phyloP scores from a whole-genome alignment of 2,888 invertebrate genomes.

The Metalampra italica region DNA sequence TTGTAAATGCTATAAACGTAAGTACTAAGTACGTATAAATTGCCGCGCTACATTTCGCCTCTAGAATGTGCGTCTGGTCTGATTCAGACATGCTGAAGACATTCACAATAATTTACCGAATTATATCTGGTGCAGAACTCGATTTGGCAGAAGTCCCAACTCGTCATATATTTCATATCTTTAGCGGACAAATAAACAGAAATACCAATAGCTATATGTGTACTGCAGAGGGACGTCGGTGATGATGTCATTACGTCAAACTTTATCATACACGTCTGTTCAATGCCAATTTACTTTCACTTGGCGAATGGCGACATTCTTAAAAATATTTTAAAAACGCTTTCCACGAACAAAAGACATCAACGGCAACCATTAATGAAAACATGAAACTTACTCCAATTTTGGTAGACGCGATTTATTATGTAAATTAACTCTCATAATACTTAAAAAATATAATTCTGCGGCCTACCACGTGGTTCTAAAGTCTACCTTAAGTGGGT shows the following conservation, averaged over 20 bases:
- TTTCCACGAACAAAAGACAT: neutral
- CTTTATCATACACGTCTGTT: neutral
- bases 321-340: neutral
- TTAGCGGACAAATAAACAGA: constrained; percentile 39
- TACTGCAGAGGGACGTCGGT: neutral
- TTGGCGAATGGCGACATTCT: too few species aligned
- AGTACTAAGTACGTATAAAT: neutral
- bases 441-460: too few species aligned
- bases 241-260: neutral
- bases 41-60: constrained; percentile 8
- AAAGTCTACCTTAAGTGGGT: too few species aligned
- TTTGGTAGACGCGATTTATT: neutral
- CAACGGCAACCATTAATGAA: neutral
- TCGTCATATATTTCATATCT: constrained; percentile 51
- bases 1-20: neutral
- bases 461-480: too few species aligned
- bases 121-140: constrained; percentile 48
- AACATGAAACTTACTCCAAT: neutral
- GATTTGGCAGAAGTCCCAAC: constrained; percentile 55
- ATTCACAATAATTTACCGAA: constrained; percentile 48
- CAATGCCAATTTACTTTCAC: too few species aligned
- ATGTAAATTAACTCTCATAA: too few species aligned
- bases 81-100: constrained; percentile 40
- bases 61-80: constrained; percentile 29
- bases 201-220: constrained; percentile 16